Evolutionary conservation across 2,888 invertebrate species (phyloP), one percentile per base, ranked within the genome.

Genomic region (Drosophila flavopinicola): DNA sequence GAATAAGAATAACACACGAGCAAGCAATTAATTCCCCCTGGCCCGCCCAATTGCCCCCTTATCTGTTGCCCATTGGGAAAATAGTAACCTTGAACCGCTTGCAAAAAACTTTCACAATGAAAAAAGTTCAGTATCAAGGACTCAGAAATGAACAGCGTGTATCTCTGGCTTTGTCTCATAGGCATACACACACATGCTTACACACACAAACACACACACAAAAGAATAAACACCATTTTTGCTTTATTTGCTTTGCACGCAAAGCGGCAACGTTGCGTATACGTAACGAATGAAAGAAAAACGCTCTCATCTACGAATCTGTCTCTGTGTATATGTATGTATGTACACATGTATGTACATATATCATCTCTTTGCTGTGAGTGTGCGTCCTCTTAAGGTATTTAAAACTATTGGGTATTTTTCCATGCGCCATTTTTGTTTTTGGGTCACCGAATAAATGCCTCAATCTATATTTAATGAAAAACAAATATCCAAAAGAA

Each of bases 71-170:
- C 24, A 25, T 47, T 42, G 49, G 60, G 59, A 76, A 68, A 60
- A 64, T 23, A 32, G 11, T 71, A 87, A 68, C 83, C 83, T 83
- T 83, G 87, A 83, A 83, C 83, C 52, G 76, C 39, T 65, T 69
- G 87, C 83, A 82, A 82, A 83, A 83, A 83, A 87, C 83, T 83
- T 83, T 83, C 83, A 87, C 83, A 85, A 76, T 78, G 76, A 87
- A 83, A 87, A 83, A 83, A 83, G 87, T 83, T 83, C 83, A 83
- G 83, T 83, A 83, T 83, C 83, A 83, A 83, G 83, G 83, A 83
- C 59, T 54, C 83, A 83, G 83, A 67, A 83, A 67, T 48, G 67
- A 52, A 54, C 64, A 83, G 83, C 59, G 47, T 49, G 87, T 68
- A 49, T 67, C 51, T 68, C 32, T 52, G 20, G 23, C 59, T 7